Base-by-base conservation (phyloP, 64 coral and sea anemone species). In the Dendrophyllia cribrosa region DNA sequence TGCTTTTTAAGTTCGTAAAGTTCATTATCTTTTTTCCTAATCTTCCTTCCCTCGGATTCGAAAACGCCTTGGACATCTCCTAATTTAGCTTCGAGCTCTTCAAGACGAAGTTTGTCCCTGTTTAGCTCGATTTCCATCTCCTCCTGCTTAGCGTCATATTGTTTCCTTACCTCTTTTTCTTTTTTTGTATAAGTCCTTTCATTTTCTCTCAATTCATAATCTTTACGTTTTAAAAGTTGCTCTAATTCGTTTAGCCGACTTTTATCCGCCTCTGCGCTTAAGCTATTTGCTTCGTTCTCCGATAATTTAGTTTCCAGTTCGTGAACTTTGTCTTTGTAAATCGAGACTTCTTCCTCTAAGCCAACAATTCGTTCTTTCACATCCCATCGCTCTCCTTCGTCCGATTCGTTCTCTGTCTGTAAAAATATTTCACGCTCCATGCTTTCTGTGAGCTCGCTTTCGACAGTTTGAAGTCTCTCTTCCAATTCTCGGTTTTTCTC, bases 401-500 rank as follows among this genome's bases (percentile, higher is more conserved):
- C 80, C 3, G 61, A 67, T 67, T 84, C 72, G 75, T 76, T 90
- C 72, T 93, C 87, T 0, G 82, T 85, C 23, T 87, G 66, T 19
- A 85, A 58, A 26, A 86, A 87, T 87, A 78, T 77, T 22, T 93
- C 91, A 21, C 85, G 61, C 69, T 93, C 91, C 61, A 90, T 58
- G 68, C 88, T 91, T 66, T 91, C 24, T 11, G 76, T 76, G 70
- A 93, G 94, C 80, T 95, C 86, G 19, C 74, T 63, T 51, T 95
- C 95, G 12, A 97, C 86, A 22, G 79, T 89, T 59, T 79, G 76
- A 6, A 74, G 79, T 55, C 87, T 95, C n/a, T 70, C 88, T 51
- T 88, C 88, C 16, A 96, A 87, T 66, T 96, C 91, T 88, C 76
- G 64, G n/a, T 83, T 91, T 24, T 74, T 72, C 75, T 86, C 89